Evolutionary conservation across 2,113 vertebrate species (phyloP), one percentile per base, ranked within the genome.

Genomic region (Setophaga coronata): DNA sequence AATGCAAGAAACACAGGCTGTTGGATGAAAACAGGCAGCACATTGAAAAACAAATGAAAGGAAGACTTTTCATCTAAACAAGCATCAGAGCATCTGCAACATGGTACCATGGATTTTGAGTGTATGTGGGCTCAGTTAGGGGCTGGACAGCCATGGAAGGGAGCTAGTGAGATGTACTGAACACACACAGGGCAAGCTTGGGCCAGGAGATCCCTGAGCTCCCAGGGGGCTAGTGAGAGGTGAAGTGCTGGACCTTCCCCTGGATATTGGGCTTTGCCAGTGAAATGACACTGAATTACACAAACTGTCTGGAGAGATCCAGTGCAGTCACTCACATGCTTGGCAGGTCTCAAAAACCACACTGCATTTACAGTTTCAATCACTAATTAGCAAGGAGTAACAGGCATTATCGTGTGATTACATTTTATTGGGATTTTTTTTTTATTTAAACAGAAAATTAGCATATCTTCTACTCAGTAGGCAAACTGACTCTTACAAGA

Each of bases 241-340:
- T 15, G 15, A 56, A 15, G 18, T 8, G 38, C 5, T 57, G 21
- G 29, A 14, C 33, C 33, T 66, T 60, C 38, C 43, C 47, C 29
- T 21, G 57, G 29, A 13, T 48, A 43, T 51, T 9, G 23, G 36
- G 28, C 1, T 74, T 89, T 82, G 70, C 31, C 29, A 24, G 10
- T 24, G 45, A 69, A 71, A 64, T 14, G 31, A 66, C 20, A 20
- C 29, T 1, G 2, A 91, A 36, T 15, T 26, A 38, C 18, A 19
- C 50, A 66, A 50, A 51, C 15, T 33, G 78, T 40, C 18, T 38
- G 45, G 64, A 50, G 26, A 71, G 53, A 57, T 15, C 33, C 47
- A 62, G 51, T 1, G 8, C 40, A 80, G 50, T 15, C 33, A 17
- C 15, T 56, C 0, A 0, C 1, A 10, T 2, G 12, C 43, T 47